phyloP scores from a whole-genome alignment of 2,888 invertebrate species.

The Aplocera efformata region DNA sequence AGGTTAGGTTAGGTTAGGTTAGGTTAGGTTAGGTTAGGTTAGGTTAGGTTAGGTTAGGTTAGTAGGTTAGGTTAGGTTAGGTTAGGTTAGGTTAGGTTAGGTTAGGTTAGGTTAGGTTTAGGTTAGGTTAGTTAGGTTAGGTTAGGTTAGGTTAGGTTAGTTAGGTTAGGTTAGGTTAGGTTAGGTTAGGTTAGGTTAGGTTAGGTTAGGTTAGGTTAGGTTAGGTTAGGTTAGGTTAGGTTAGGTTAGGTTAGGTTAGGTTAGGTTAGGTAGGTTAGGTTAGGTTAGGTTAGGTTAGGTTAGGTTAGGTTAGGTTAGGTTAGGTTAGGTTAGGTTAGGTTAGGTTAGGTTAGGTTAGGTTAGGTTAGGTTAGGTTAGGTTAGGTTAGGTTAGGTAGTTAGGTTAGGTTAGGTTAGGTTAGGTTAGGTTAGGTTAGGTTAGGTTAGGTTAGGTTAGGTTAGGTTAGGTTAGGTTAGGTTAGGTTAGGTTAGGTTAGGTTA shows the following conservation, averaged over 20 bases:
- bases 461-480: conserved; percentile 10
- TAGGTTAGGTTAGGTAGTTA: conserved; percentile 22
- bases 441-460: conserved; percentile 12
- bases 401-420: conserved; percentile 14
- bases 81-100: conserved; percentile 23
- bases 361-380: conserved; percentile 25
- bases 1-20: conserved; percentile 26
- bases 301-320: conserved; percentile 11
- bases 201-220: conserved; percentile 18
- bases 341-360: conserved; percentile 22
- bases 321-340: conserved; percentile 10
- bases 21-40: conserved; percentile 24
- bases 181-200: conserved; percentile 20
- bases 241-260: conserved; percentile 16
- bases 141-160: conserved; percentile 21
- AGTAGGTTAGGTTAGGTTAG: conserved; percentile 20
- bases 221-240: conserved; percentile 20
- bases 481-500: conserved; percentile 12
- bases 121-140: conserved; percentile 24
- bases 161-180: conserved; percentile 20
- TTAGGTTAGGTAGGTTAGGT: conserved; percentile 20
- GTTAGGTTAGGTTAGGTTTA: conserved; percentile 23
- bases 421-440: conserved; percentile 15
- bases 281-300: conserved; percentile 18
- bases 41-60: conserved; percentile 23